Base-by-base conservation (phyloP, 2,888 invertebrate genomes). In the Tyria jacobaeae region DNA sequence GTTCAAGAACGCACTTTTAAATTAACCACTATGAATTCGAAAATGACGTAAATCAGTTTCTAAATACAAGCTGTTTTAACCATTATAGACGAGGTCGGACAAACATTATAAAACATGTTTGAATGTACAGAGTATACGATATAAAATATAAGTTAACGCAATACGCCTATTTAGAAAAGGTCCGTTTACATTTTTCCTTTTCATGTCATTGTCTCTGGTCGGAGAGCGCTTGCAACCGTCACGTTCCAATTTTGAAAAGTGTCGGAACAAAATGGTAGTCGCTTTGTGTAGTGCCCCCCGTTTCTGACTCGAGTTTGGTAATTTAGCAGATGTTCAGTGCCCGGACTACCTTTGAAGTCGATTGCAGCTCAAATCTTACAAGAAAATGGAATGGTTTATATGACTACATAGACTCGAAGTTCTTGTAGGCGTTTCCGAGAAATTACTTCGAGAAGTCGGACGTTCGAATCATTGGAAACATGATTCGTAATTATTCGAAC, bases 1-100 rank as follows among this genome's bases (percentile, higher is more conserved):
- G 94, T 94, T 94, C 94, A 94, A 94, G 92, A 94, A 92, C 94
- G 92, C 91, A 93, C 92, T 94, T 94, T 94, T 93, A 93, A 93
- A 94, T 94, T 94, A 94, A 93, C 90, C 88, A 78, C 82, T 75
- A 67, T 68, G 71, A 83, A 76, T 80, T 79, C 74, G 64, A 78
- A 68, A 92, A 90, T 72, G 88, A 70, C 85, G 55, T 76, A 92
- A 85, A 78, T 73, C 79, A 60, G 73, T 39, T 17, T 47, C 47
- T 57, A 66, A 58, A 47, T 48, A 14, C 87, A 86, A 57, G 65
- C 85, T n/a, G 90, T 74, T 87, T 62, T 82, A 76, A 71, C 76
- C 87, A 73, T 71, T 89, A 81, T 25, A 17, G 21, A 58, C 57
- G 39, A 21, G 24, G 15, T 49, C 68, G 60, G 68, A 64, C 52